Evolutionary conservation across 1,140 invertebrate species (phyloP), one percentile per base, ranked within the genome.

Genomic region (Phymastichus coffea): DNA sequence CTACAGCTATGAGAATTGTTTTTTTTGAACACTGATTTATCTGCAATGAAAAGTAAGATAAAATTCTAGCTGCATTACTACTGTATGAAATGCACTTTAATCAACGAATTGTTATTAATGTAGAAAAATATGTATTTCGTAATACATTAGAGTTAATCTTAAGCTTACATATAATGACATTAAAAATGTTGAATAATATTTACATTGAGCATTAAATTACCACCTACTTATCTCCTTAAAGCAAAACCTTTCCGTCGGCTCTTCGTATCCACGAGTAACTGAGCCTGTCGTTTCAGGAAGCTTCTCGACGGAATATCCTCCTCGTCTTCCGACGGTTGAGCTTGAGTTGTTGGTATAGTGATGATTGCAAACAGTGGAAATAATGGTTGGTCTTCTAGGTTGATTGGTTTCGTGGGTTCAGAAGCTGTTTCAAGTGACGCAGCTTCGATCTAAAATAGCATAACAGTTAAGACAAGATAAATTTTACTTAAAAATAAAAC

Each of bases 201-300:
- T n/a, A n/a, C n/a, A n/a, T n/a, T n/a, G n/a, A n/a, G n/a, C n/a
- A n/a, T n/a, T n/a, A n/a, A n/a, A n/a, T n/a, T n/a, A n/a, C n/a
- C n/a, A n/a, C n/a, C n/a, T n/a, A 33, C 12, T 70, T 65, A 79
- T 74, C 75, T 66, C 64, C 69, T 74, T 2, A 78, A 72, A 46
- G 61, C 71, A 64, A 86, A 88, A 15, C 85, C 87, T 77, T 91
- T 91, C 52, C 88, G 83, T 41, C 91, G 82, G 44, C 86, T 90
- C 73, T 92, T 93, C 2, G 90, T 88, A 73, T 93, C 92, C 14
- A 93, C 85, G 23, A 92, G 87, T 4, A 92, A 75, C 71, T 92
- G 89, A 1, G 91, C 90, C 74, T 93, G 91, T 60, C 89, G 80
- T 76, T 93, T 94, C 30, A 94, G 75, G 66, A 85, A 86, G 53